Percentiles rank a stretch among this genome's conserved stretches.
These are phyloP conservation scores for Calameuta pallipes DNA, from an alignment of 2,888 invertebrate genomes.

Conservation along the genomic window DNA sequence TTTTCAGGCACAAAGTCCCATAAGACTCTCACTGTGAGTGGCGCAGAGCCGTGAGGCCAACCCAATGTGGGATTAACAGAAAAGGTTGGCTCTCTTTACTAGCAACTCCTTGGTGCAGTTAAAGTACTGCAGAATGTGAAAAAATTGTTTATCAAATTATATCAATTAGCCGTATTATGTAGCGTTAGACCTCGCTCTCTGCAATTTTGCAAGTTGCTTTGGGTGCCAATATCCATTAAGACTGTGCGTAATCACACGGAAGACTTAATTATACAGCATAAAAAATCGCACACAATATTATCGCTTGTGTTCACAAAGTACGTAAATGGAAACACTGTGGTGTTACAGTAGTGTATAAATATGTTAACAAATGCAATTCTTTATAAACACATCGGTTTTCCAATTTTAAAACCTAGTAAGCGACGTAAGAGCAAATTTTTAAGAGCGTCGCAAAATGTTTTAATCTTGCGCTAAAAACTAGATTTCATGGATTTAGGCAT, in stretches of 20 bases:
- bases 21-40: too few relatives aligned
- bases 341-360: neutral
- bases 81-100: too few relatives aligned
- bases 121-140: neutral
- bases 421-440: neutral
- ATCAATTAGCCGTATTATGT: too few relatives aligned
- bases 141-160: neutral
- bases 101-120: neutral
- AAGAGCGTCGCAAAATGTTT: neutral
- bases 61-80: too few relatives aligned
- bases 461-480: too few relatives aligned
- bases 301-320: constrained; percentile 15
- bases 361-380: constrained; percentile 11
- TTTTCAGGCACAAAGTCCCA: too few relatives aligned
- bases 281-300: constrained; percentile 16
- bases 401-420: neutral
- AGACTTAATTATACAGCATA: constrained; percentile 28
- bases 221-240: neutral
- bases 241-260: constrained; percentile 24
- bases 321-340: constrained; percentile 20
- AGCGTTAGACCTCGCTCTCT: too few relatives aligned
- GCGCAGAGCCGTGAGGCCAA: too few relatives aligned
- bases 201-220: constrained; percentile 13
- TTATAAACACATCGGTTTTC: constrained; percentile 17
- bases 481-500: too few relatives aligned